Evolutionary conservation across 2,113 vertebrate species (phyloP), one percentile per base, ranked within the genome.

Genomic region (Chitala chitala): DNA sequence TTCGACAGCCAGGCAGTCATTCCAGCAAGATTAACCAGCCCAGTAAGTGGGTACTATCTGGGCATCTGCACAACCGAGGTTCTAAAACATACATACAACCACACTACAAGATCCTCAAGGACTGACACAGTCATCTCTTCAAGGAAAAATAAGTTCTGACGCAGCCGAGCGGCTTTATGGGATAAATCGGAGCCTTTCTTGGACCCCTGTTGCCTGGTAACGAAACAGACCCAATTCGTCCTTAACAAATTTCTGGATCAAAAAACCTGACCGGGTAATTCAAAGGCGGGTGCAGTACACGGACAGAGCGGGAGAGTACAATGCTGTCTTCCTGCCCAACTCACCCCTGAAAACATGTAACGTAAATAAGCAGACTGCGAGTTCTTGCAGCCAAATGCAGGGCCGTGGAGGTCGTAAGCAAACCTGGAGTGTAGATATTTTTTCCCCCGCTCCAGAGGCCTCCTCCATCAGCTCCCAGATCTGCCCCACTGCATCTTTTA

Each of bases 401-500:
- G 59, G 2, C 59, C 17, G 33, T 33, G 3, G 31, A 29, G 40
- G 17, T 24, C 44, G 4, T 44, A n/a, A 63, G 38, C 17, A 33
- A 38, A 9, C 4, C 13, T 44, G 36, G 10, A 3, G 36, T 10
- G 8, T n/a, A n/a, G n/a, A n/a, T n/a, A n/a, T 40, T 22, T 53
- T 50, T 50, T 1, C 7, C 26, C 20, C 48, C 44, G 2, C 26
- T 69, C 13, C 26, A 31, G 26, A 13, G 69, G 77, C 79, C 72
- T 79, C 81, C 86, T 87, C 84, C 86, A 75, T 20, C 64, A 82
- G 85, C 80, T 75, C 77, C 78, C 86, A 80, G 85, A 83, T 83
- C 81, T 82, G 78, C 44, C n/a, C 73, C 82, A 75, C 79, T 78
- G 86, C 83, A 85, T 86, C 84, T 86, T 81, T 80, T 81, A 84